Evolutionary conservation across 2,797 vertebrate genomes (phyloP), one percentile per base, ranked within the genome.

Genomic region (Chelon auratus): DNA sequence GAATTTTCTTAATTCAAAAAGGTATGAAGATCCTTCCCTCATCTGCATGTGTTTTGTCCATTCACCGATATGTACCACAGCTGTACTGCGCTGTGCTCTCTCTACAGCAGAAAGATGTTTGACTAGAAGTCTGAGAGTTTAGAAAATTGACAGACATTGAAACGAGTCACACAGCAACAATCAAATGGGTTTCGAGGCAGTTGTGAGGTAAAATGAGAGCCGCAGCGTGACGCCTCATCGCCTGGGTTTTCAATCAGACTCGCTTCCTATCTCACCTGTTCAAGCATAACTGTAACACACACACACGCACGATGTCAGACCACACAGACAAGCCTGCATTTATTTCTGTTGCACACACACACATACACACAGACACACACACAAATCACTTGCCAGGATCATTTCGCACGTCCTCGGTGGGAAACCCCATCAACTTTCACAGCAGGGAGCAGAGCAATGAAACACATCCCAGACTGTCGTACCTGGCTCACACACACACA

Each of bases 371-470:
- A 33, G 26, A 51, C 39, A 55, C 61, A 62, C 43, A 47, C 66
- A 67, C 82, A 92, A 89, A 91, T 87, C 83, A 84, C 83, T 91
- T 77, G 75, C 72, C 74, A 17, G 82, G 76, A 88, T 87, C 81
- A 62, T 84, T 90, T 87, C 43, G 68, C 87, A 89, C 87, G 78
- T 86, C 80, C 88, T 89, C 85, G 3, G 78, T 85, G 81, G 88
- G 86, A 89, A 92, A 91, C 82, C 85, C 89, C 86, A 92, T 93
- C 89, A 91, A 86, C 85, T 88, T 74, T 88, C 91, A 85, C 91
- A 92, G 93, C 91, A 81, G 91, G 91, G 78, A 81, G 60, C 74
- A 57, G 72, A 83, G 78, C 84, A 88, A 90, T 92, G 91, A 91
- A 89, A 92, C 84, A 45, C 78, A 82, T 90, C 85, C 82, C 60